A percentile compares a stretch with the other conserved stretches of the same genome.
These are phyloP conservation scores for Sitta carolinensis DNA, from an alignment of 2,797 vertebrate species.

Conservation along the genomic window DNA sequence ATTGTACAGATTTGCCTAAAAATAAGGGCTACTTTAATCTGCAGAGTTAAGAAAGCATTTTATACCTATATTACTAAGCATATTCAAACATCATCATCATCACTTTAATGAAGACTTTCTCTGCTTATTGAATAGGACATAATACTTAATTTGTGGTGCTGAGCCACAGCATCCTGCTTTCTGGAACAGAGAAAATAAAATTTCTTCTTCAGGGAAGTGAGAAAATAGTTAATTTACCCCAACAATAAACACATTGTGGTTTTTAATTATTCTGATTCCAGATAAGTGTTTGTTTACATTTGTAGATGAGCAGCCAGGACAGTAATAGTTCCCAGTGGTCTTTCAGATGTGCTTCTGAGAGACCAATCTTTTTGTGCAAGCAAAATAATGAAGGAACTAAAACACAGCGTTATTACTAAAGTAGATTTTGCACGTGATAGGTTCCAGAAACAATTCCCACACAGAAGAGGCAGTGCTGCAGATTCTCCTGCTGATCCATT, in stretches of 20 bases:
- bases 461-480: background rate
- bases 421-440: background rate
- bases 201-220: background rate
- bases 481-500: background rate
- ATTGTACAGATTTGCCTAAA: background rate
- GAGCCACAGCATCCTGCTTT: background rate
- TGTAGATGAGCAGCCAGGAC: background rate
- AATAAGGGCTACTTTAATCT: background rate
- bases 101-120: background rate
- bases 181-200: background rate
- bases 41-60: background rate
- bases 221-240: background rate
- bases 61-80: background rate
- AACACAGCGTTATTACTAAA: background rate
- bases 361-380: background rate
- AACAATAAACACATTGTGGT: background rate
- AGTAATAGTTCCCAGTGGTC: background rate
- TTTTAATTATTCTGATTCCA: background rate
- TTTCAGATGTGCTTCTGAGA: background rate
- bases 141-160: background rate
- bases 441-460: slow-evolving; percentile 7
- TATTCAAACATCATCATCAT: background rate
- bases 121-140: background rate
- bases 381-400: background rate
- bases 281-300: background rate